These are phyloP conservation scores for Sternotherus odoratus DNA, from an alignment of 2,797 vertebrate genomes.

Conservation along the genomic window DNA sequence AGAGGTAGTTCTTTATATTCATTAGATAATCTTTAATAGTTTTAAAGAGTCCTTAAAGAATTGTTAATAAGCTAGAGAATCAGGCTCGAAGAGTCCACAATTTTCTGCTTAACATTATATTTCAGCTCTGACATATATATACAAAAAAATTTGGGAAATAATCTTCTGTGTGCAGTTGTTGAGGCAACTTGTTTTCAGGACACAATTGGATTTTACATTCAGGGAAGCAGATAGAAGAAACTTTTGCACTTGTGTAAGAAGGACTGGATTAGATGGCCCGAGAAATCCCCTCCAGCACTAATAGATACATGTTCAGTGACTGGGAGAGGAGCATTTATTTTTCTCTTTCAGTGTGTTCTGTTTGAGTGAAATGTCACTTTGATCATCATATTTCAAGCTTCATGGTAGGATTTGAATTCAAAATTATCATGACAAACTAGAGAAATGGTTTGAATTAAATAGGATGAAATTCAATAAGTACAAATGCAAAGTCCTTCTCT, in stretches of 20 bases:
- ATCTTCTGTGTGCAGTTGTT: background rate
- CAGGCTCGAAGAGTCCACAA: background rate
- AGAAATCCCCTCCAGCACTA: background rate
- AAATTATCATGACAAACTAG: too few relatives aligned
- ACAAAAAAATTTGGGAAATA: conserved; percentile 3
- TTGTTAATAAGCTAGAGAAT: background rate
- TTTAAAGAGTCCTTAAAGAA: background rate
- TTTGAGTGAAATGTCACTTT: background rate
- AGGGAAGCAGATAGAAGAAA: background rate
- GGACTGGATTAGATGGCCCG: background rate
- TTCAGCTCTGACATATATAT: background rate
- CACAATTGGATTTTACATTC: conserved; percentile 6
- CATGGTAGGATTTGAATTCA: too few relatives aligned
- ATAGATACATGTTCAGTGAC: background rate
- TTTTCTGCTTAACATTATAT: conserved; percentile 6
- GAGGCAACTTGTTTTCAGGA: background rate
- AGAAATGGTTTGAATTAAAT: too few relatives aligned
- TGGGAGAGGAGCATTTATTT: background rate
- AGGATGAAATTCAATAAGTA: too few relatives aligned
- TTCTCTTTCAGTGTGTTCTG: background rate
- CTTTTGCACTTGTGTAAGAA: background rate
- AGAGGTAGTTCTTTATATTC: background rate
- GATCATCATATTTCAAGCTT: background rate
- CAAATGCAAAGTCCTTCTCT: too few relatives aligned
- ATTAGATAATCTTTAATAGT: background rate